Conservation (phyloP, 2,888 invertebrate genomes). For the Drosophila falleni region DNA sequence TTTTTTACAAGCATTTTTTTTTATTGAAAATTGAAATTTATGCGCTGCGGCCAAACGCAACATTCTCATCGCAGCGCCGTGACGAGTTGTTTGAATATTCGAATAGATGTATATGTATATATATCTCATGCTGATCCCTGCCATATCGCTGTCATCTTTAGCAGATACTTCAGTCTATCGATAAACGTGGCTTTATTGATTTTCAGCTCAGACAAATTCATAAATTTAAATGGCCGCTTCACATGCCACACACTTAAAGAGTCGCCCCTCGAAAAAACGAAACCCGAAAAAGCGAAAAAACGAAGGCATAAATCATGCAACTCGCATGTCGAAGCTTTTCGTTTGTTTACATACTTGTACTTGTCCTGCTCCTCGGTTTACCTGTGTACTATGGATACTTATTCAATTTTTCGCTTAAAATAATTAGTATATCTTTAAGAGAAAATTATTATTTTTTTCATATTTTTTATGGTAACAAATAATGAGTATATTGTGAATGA, state of each 20-base stretch:
- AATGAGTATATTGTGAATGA: too few species aligned
- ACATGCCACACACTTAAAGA: conserved; percentile 38
- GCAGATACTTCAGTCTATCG: conserved; percentile 59
- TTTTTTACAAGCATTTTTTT: conserved; percentile 69
- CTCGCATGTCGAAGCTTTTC: conserved; percentile 35
- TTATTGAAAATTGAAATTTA: conserved; percentile 78
- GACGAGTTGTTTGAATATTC: conserved; percentile 8
- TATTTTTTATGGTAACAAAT: too few species aligned
- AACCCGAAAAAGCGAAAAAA: conserved; percentile 32
- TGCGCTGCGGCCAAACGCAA: conserved; percentile 48
- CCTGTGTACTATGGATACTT: conserved; percentile 1
- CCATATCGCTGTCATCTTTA: conserved; percentile 77
- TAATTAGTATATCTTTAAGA: neutral
- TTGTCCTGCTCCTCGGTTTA: neutral
- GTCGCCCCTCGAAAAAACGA: neutral
- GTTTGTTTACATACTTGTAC: conserved; percentile 53
- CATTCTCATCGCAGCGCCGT: neutral
- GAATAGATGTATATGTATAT: conserved; percentile 5
- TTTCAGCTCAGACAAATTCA: conserved; percentile 51
- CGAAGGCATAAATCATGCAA: conserved; percentile 56
- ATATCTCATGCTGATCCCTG: conserved; percentile 66
- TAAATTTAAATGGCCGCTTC: conserved; percentile 60
- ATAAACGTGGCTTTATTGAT: conserved; percentile 61
- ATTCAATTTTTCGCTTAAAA: neutral
- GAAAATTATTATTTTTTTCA: too few species aligned